Evolutionary conservation across 2,888 invertebrate species (phyloP), one percentile per base, ranked within the genome.

Genomic region (Germaria angustata): DNA sequence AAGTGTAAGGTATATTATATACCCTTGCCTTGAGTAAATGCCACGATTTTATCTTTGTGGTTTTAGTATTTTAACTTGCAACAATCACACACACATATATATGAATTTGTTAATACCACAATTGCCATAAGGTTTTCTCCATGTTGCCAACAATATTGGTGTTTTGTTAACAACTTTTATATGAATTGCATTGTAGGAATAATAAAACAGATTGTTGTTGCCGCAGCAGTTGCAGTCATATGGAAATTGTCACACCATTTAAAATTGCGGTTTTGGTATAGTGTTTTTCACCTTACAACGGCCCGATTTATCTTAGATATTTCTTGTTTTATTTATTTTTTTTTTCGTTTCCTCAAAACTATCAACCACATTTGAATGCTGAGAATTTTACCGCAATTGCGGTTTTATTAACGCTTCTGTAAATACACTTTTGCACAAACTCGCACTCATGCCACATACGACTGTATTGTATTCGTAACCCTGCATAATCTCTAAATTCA

Each of bases 331-430:
- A 11, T 15, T 49, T 69, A 22, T 51, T 24, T 34, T 53, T 63
- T 39, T 51, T 49, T 39, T 13, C 3, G 49, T 53, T 53, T 51
- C 24, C 41, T 28, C 17, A 28, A 63, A 39, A 73, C 39, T 65
- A 63, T 71, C 71, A 71, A 76, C 65, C 76, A 13, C 76, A 76
- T 66, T 76, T 65, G 69, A 71, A 76, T 81, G 65, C 69, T 71
- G 80, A 76, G 80, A 81, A 59, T 71, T 76, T 53, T 71, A 81
- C 80, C 76, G 59, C 76, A 76, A 63, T 71, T 81, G 80, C 41
- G 76, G 80, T 76, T 76, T 81, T 76, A 76, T 76, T 71, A 65
- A 55, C 49, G 59, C 59, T 68, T 59, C 32, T 68, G 49, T n/a
- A 55, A 44, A 34, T 44, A 53, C 17, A 61, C 24, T 46, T 59